Evolutionary conservation across 2,888 invertebrate species (phyloP).

Genomic region (Pantelozetes paolii): DNA sequence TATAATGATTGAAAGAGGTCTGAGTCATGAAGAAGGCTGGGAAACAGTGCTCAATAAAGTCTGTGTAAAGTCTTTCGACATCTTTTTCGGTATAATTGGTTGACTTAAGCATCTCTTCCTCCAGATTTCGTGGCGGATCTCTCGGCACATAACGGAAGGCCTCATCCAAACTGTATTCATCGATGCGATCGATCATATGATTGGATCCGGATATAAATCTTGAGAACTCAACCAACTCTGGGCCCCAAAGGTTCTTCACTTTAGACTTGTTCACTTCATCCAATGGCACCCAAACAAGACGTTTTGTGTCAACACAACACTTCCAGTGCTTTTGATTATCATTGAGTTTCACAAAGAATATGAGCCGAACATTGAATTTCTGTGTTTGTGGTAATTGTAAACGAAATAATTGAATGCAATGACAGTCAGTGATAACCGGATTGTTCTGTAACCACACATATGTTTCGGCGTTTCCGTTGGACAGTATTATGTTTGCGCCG

Average conservation of each 20-base stretch:
- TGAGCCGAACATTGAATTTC: slow-evolving; percentile 38
- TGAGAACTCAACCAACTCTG: slow-evolving; percentile 39
- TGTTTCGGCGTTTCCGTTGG: not conserved
- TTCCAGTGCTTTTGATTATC: slow-evolving; percentile 1
- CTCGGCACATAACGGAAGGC: slow-evolving; percentile 34
- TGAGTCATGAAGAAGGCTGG: slow-evolving; percentile 38
- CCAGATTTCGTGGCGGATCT: slow-evolving; percentile 37
- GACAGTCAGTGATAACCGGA: not conserved
- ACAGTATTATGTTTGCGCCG: slow-evolving; percentile 2
- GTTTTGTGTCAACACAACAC: slow-evolving; percentile 38
- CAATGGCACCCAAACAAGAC: slow-evolving; percentile 35
- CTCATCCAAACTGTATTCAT: slow-evolving; percentile 33
- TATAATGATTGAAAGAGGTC: slow-evolving; percentile 40
- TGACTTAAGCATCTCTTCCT: slow-evolving; percentile 35
- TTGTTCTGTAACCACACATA: not conserved
- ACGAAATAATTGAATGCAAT: slow-evolving; percentile 41
- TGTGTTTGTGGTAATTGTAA: slow-evolving; percentile 41
- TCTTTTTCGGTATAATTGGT: slow-evolving; percentile 23
- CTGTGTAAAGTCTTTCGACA: slow-evolving; percentile 30
- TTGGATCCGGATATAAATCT: too few relatives aligned
- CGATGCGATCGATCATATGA: not conserved
- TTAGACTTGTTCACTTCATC: slow-evolving; percentile 28
- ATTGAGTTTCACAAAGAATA: slow-evolving; percentile 19
- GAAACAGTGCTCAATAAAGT: slow-evolving; percentile 42
- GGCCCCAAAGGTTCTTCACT: slow-evolving; percentile 42